Evolutionary conservation across 2,888 invertebrate genomes (phyloP).

Genomic region (Micoletzkya japonica): DNA sequence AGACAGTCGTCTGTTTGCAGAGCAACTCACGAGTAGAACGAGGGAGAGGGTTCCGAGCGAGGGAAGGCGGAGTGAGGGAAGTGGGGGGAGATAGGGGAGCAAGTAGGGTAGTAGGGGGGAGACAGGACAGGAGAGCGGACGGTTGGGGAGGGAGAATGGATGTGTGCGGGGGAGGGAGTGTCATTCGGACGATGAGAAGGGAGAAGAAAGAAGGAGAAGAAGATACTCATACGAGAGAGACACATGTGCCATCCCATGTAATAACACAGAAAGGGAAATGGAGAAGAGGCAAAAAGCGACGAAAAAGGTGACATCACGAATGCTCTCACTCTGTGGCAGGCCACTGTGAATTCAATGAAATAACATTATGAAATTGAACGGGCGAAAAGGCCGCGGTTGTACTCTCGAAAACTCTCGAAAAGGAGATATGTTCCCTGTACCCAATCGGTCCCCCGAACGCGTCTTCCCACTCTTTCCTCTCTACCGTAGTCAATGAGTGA

Average conservation of each 20-base stretch:
- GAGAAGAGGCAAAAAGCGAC: too few relatives aligned
- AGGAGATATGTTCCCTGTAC: not conserved
- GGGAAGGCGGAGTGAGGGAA: conserved; percentile 1
- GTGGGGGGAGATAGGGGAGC: not conserved
- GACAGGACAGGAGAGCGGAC: not conserved
- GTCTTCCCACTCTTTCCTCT: too few relatives aligned
- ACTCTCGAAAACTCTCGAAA: too few relatives aligned
- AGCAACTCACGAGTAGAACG: not conserved
- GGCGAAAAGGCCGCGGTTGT: not conserved
- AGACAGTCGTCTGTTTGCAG: not conserved
- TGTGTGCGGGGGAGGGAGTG: too few relatives aligned
- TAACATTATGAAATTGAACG: not conserved
- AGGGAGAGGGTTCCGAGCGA: not conserved
- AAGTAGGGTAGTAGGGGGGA: not conserved
- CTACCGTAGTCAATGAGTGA: too few relatives aligned
- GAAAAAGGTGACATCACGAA: too few relatives aligned
- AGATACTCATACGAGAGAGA: too few relatives aligned
- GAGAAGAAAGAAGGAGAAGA: too few relatives aligned
- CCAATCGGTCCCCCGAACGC: conserved; percentile 20
- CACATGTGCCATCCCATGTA: too few relatives aligned
- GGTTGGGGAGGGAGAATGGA: too few relatives aligned
- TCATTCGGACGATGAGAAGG: too few relatives aligned
- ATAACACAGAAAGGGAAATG: not conserved
- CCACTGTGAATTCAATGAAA: not conserved
- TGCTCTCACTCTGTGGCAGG: not conserved